phyloP scores from a whole-genome alignment of 2,797 vertebrate genomes.

The Microchirus variegatus region DNA sequence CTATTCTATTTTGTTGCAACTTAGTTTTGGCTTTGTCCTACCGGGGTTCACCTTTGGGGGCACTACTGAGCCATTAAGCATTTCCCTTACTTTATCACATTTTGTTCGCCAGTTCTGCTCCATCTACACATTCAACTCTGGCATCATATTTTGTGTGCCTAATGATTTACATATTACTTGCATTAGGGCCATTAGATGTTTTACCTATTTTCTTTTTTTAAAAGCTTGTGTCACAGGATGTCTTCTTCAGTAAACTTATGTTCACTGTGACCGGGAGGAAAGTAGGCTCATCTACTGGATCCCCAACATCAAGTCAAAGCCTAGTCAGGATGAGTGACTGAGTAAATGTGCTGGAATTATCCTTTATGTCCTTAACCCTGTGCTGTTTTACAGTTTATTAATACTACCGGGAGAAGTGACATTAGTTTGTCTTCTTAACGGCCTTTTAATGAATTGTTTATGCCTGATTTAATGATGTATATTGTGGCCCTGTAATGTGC shows the following conservation, averaged over 20 bases:
- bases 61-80: too few species aligned
- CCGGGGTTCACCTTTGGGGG: too few species aligned
- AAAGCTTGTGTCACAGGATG: constrained; percentile 19
- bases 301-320: constrained; percentile 40
- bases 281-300: constrained; percentile 30
- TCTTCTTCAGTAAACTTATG: constrained; percentile 24
- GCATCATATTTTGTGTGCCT: too few species aligned
- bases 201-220: neutral
- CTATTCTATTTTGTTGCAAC: too few species aligned
- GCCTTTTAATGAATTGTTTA: constrained; percentile 86
- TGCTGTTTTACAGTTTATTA: constrained; percentile 79
- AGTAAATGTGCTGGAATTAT: constrained; percentile 63
- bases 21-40: too few species aligned
- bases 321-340: constrained; percentile 71
- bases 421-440: constrained; percentile 81
- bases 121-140: too few species aligned
- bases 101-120: too few species aligned
- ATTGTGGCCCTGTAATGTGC: constrained; percentile 82
- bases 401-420: constrained; percentile 78
- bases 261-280: constrained; percentile 40
- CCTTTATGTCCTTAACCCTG: constrained; percentile 72
- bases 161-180: too few species aligned
- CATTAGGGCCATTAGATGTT: too few species aligned
- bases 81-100: too few species aligned
- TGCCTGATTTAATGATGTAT: constrained; percentile 84